A percentile compares a stretch with the other conserved stretches of the same genome.
phyloP scores from a whole-genome alignment of 1,140 invertebrate species.

The Aphelenchoides besseyi region DNA sequence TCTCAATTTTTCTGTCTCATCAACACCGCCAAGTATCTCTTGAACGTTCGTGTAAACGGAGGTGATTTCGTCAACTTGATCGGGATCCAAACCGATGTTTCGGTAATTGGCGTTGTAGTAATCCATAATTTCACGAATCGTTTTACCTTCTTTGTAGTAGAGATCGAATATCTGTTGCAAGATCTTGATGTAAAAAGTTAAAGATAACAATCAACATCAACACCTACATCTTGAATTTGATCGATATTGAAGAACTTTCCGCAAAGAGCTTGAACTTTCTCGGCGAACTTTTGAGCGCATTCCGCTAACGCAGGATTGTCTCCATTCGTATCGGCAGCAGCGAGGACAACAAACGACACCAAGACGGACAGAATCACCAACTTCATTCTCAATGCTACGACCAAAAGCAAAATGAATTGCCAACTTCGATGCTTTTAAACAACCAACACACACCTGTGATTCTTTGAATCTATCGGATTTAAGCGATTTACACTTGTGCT shows the following conservation, averaged over 20 bases:
- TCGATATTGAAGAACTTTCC: background rate
- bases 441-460: too few relatives aligned
- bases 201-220: background rate
- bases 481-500: too few relatives aligned
- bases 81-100: slow-evolving; percentile 8
- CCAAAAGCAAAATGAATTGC: too few relatives aligned
- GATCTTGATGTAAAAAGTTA: background rate
- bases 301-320: background rate
- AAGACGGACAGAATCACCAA: too few relatives aligned
- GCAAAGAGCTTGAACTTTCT: background rate
- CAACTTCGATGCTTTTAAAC: too few relatives aligned
- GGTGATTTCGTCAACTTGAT: slow-evolving; percentile 9
- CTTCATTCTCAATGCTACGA: too few relatives aligned
- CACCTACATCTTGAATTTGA: background rate
- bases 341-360: background rate
- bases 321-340: background rate
- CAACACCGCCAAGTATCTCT: background rate
- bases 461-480: too few relatives aligned
- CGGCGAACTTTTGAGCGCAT: slow-evolving; percentile 1
- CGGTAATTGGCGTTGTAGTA: slow-evolving; percentile 12
- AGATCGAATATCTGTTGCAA: background rate
- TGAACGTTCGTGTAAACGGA: background rate
- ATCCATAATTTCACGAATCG: background rate
- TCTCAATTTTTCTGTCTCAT: background rate
- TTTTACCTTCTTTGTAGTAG: slow-evolving; percentile 8